A percentile compares a stretch with the other conserved stretches of the same genome.
These are phyloP conservation scores for Halcyon malimbica DNA, from an alignment of 2,113 vertebrate species.

Conservation along the genomic window DNA sequence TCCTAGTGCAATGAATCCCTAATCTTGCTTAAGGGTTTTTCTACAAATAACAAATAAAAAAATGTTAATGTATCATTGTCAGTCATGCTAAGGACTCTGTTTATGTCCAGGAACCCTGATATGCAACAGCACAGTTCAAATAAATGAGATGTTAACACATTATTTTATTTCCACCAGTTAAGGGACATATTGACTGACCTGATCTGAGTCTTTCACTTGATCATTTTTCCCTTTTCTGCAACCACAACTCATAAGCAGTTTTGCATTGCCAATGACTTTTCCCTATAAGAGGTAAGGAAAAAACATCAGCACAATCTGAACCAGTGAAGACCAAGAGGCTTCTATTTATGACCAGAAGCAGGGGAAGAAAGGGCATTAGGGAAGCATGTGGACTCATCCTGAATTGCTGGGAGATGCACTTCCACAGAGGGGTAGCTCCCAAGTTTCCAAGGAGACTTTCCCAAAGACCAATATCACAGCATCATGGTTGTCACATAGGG, in stretches of 20 bases:
- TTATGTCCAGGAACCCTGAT: background rate
- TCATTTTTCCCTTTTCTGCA: constrained; percentile 59
- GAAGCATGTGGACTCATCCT: background rate
- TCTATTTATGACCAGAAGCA: background rate
- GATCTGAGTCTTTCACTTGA: constrained; percentile 59
- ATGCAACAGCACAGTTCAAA: background rate
- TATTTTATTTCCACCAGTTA: background rate
- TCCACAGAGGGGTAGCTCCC: background rate
- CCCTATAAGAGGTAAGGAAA: constrained; percentile 43
- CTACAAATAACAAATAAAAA: background rate
- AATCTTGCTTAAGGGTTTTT: background rate
- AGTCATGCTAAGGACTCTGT: background rate
- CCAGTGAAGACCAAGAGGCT: background rate
- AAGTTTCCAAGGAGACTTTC: background rate
- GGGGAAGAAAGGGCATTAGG: background rate
- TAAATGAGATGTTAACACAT: background rate
- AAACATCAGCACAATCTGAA: background rate
- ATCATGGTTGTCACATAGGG: background rate
- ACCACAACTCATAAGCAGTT: constrained; percentile 60
- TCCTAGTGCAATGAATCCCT: background rate
- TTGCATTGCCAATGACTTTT: constrained; percentile 59
- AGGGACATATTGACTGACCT: constrained; percentile 32
- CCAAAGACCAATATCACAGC: background rate
- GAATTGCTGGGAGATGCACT: background rate
- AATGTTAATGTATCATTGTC: background rate